These are phyloP conservation scores for Momotus momota DNA, from an alignment of 2,797 vertebrate species.

Conservation along the genomic window DNA sequence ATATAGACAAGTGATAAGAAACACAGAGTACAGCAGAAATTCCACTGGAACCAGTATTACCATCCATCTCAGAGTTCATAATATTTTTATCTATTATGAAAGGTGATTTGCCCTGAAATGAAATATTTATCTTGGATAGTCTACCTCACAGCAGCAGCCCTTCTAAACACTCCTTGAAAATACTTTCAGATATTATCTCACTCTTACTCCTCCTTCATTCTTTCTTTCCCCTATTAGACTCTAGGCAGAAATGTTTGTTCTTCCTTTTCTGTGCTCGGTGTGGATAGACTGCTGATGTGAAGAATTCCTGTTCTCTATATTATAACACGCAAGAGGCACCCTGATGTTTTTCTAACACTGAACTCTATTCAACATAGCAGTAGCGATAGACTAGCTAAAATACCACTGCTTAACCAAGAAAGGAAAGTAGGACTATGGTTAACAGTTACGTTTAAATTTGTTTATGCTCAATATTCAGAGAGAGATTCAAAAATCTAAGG, in stretches of 20 bases:
- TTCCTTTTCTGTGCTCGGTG: neutral
- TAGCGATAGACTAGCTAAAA: neutral
- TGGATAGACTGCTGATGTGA: neutral
- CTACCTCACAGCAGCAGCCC: slow-evolving; percentile 29
- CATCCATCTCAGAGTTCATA: neutral
- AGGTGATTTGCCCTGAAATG: slow-evolving; percentile 46
- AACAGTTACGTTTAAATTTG: neutral
- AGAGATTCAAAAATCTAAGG: neutral
- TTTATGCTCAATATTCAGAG: neutral
- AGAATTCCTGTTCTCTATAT: neutral
- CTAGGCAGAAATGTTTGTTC: neutral
- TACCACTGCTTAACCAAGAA: neutral
- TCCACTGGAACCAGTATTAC: neutral
- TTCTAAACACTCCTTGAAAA: neutral
- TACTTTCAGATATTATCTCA: slow-evolving; percentile 28
- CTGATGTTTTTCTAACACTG: slow-evolving; percentile 43
- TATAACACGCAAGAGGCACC: slow-evolving; percentile 5
- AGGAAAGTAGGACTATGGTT: neutral
- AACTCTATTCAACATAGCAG: slow-evolving; percentile 40
- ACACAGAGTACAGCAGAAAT: neutral
- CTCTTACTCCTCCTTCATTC: neutral
- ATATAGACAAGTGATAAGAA: slow-evolving; percentile 37
- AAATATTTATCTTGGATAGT: slow-evolving; percentile 54
- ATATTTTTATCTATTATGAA: slow-evolving; percentile 32
- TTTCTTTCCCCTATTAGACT: neutral